Evolutionary conservation across 2,888 invertebrate species (phyloP).

Genomic region (Sylvicola cinctus): DNA sequence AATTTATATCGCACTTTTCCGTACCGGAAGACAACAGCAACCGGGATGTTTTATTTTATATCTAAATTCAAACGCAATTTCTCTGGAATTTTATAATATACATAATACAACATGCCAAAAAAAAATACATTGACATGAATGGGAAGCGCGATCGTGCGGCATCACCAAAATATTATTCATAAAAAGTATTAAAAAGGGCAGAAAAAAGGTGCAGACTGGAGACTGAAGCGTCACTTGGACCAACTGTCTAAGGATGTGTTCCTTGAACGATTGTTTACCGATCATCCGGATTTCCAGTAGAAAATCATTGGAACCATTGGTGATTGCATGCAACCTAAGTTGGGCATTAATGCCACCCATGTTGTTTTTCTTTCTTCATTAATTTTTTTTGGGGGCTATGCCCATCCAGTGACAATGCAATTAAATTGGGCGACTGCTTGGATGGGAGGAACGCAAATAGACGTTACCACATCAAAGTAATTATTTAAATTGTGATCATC

Average conservation of each 20-base stretch:
- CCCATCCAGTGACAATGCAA: constrained; percentile 18
- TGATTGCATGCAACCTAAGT: constrained; percentile 18
- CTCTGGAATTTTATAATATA: no score
- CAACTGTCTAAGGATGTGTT: constrained; percentile 38
- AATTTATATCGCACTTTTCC: no score
- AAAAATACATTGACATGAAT: constrained; percentile 32
- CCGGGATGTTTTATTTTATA: no score
- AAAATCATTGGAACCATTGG: constrained; percentile 23
- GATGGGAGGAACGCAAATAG: constrained; percentile 19
- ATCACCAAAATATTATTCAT: constrained; percentile 32
- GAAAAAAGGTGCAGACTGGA: no score
- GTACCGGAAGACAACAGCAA: no score
- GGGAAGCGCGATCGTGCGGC: constrained; percentile 37
- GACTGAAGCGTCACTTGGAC: constrained; percentile 39
- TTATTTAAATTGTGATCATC: constrained; percentile 3
- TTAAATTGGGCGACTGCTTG: constrained; percentile 15
- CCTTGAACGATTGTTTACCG: constrained; percentile 11
- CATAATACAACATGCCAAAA: no score
- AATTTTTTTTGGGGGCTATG: constrained; percentile 22
- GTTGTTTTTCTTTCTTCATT: constrained; percentile 4
- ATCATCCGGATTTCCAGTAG: constrained; percentile 16
- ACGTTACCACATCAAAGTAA: constrained; percentile 16
- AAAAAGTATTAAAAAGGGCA: constrained; percentile 35
- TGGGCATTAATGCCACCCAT: constrained; percentile 22
- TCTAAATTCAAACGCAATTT: no score